phyloP scores from a whole-genome alignment of 1,140 invertebrate species.

The Cyclargus thomasi region DNA sequence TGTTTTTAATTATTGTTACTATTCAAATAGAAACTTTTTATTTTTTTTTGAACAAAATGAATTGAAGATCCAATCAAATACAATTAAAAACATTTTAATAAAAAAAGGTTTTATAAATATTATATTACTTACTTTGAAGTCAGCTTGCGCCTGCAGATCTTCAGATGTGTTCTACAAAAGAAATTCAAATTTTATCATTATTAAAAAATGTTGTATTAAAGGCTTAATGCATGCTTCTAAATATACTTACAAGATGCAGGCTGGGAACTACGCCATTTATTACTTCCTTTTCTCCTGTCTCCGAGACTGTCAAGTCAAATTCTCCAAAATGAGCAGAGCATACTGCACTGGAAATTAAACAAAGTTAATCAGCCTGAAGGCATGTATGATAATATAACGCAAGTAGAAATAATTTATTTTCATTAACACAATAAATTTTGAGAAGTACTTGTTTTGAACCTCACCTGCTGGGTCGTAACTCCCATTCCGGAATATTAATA shows the following conservation, averaged over 20 bases:
- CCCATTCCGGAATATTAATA: background rate
- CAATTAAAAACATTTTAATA: too few relatives aligned
- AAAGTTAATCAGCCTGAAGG: background rate
- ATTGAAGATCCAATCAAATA: too few relatives aligned
- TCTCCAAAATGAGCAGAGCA: conserved; percentile 14
- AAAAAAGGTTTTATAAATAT: background rate
- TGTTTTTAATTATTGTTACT: too few relatives aligned
- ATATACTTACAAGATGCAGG: background rate
- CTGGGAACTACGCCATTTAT: background rate
- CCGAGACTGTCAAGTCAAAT: background rate
- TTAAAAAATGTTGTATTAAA: too few relatives aligned
- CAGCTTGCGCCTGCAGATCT: background rate
- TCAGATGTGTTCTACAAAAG: background rate
- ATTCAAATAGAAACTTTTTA: too few relatives aligned
- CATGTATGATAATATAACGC: background rate
- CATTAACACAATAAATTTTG: too few relatives aligned
- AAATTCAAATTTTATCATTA: background rate
- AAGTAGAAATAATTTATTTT: too few relatives aligned
- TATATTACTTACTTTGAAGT: background rate
- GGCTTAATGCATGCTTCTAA: background rate
- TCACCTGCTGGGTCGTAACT: background rate
- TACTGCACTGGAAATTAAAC: conserved; percentile 5
- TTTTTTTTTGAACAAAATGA: too few relatives aligned
- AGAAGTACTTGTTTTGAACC: background rate
- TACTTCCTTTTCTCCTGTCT: conserved; percentile 10